phyloP scores from a whole-genome alignment of 2,888 invertebrate genomes.

The Acronicta psi region DNA sequence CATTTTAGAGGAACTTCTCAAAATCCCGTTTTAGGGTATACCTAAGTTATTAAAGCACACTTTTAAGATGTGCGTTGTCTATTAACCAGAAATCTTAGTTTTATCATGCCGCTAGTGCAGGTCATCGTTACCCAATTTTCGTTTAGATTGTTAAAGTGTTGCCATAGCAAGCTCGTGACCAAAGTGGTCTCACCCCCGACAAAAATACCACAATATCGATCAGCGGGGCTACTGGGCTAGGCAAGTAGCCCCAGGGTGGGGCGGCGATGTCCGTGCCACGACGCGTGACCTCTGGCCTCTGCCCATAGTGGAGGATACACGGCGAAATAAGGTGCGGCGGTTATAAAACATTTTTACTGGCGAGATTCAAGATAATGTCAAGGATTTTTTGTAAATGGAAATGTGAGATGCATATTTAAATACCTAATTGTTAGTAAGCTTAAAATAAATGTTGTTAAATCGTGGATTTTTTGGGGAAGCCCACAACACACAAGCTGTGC shows the following conservation, averaged over 20 bases:
- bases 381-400: conserved; percentile 8
- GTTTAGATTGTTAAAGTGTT: conserved; percentile 20
- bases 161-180: conserved; percentile 30
- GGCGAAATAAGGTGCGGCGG: conserved; percentile 29
- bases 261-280: conserved; percentile 85
- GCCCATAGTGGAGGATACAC: conserved; percentile 69
- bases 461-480: no score
- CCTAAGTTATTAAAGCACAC: no score
- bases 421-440: not conserved
- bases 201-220: conserved; percentile 56
- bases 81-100: no score
- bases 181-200: conserved; percentile 51
- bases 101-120: not conserved
- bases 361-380: conserved; percentile 29
- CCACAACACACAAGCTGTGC: no score
- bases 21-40: no score
- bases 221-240: conserved; percentile 56
- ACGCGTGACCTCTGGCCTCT: conserved; percentile 84
- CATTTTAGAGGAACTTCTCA: no score
- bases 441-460: not conserved
- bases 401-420: conserved; percentile 39
- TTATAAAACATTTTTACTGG: conserved; percentile 11
- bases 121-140: not conserved
- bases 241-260: conserved; percentile 76
- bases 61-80: no score